phyloP scores from a whole-genome alignment of 2,888 invertebrate genomes.

The Cybosia mesomella region DNA sequence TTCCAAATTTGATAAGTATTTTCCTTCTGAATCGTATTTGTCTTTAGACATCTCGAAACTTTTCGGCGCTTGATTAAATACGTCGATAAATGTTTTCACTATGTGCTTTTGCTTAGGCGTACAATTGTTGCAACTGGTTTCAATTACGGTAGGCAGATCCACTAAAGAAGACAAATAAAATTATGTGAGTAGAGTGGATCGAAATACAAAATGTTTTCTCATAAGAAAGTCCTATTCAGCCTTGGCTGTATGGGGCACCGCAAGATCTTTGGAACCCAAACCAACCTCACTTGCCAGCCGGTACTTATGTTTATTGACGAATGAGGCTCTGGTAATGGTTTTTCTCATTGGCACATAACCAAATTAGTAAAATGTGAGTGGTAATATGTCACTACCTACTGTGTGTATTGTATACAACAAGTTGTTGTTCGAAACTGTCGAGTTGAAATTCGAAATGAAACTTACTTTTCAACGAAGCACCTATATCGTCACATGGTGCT shows the following conservation, averaged over 20 bases:
- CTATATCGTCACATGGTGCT: constrained; percentile 11
- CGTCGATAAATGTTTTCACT: constrained; percentile 15
- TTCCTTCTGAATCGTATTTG: constrained; percentile 16
- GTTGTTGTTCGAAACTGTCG: too few relatives aligned
- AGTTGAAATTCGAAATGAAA: background rate
- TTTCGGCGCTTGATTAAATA: constrained; percentile 10
- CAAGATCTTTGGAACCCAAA: too few relatives aligned
- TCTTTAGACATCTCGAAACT: constrained; percentile 5
- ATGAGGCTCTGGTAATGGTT: too few relatives aligned
- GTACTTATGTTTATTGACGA: too few relatives aligned
- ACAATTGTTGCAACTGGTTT: constrained; percentile 11
- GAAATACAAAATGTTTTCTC: background rate
- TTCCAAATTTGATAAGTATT: constrained; percentile 11
- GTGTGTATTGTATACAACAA: too few relatives aligned
- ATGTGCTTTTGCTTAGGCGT: constrained; percentile 21
- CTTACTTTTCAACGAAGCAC: constrained; percentile 20
- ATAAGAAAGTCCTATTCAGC: background rate
- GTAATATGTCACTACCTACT: too few relatives aligned
- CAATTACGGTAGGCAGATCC: constrained; percentile 9
- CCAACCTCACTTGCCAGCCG: too few relatives aligned
- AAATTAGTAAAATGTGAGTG: too few relatives aligned
- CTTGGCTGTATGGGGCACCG: too few relatives aligned
- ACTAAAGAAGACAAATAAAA: constrained; percentile 3
- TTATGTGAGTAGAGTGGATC: background rate
- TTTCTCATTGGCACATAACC: too few relatives aligned